phyloP scores from a whole-genome alignment of 2,797 vertebrate genomes.

The Pangasius larnaudii region DNA sequence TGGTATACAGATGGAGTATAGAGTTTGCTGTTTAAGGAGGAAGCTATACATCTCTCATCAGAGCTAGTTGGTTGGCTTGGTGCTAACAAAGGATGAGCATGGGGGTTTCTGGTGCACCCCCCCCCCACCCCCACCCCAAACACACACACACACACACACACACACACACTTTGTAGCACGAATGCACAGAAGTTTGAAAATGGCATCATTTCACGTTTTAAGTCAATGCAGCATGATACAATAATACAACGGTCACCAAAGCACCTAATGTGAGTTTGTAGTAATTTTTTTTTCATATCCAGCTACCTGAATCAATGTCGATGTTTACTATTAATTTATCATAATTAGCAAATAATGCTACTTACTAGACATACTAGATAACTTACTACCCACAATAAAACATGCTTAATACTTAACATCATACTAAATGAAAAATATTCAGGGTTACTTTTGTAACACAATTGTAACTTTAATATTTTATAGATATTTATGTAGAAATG shows the following conservation, averaged over 20 bases:
- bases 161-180: not conserved
- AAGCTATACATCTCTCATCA: not conserved
- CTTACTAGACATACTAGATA: not conserved
- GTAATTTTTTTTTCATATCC: not conserved
- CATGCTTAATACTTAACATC: not conserved
- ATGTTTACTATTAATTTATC: not conserved
- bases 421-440: not conserved
- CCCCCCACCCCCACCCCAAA: too few species aligned
- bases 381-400: not conserved
- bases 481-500: not conserved
- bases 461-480: not conserved
- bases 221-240: not conserved
- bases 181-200: not conserved
- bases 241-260: not conserved
- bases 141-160: too few species aligned
- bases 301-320: not conserved
- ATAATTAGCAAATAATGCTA: not conserved
- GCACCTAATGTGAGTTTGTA: not conserved
- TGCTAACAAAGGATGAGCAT: not conserved
- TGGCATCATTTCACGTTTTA: not conserved
- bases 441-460: not conserved
- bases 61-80: not conserved
- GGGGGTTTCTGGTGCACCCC: not conserved
- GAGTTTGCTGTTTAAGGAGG: not conserved
- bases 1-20: not conserved